Evolutionary conservation across 1,140 invertebrate species (phyloP), one percentile per base, ranked within the genome.

Genomic region (Drosophila miranda): DNA sequence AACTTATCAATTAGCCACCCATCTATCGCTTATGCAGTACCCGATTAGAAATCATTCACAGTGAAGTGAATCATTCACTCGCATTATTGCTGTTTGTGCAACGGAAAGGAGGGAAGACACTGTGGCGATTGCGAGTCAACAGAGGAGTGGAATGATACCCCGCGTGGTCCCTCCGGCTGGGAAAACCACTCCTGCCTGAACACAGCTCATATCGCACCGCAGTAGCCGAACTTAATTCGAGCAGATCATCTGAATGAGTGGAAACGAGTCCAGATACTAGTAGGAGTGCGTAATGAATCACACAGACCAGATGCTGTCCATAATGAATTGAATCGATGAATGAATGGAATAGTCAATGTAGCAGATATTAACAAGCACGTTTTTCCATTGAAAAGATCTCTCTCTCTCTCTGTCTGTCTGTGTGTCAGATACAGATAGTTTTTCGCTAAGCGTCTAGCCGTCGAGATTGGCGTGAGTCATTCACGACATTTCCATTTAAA

Each of bases 371-470:
- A 56, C 61, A 70, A 46, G 63, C 44, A 67, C 49, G 19, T 23
- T 63, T 83, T 79, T 75, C 76, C 72, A 86, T 69, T 80, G 81
- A 83, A 86, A 49, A 69, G 48, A 67, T 51, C 56, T 48, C 19
- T 13, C 11, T 8, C 34, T 21, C 52, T 38, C 1, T 38, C 9
- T 34, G 0, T 38, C 3, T 38, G 11, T 2, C 11, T 38, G 3
- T 38, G 34, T 38, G 11, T 44, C 21, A 60, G 19, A 38, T 45
- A 28, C 30, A 64, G 64, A 59, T 79, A 86, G 63, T 74, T 61
- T 69, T 38, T 53, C 67, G 55, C 45, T 62, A 46, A 49, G 41
- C 54, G 42, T 38, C 42, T 43, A 51, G 38, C 42, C 14, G 41
- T 11, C 3, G 11, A 38, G 34, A 38, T 38, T 38, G 11, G 16